Base-by-base conservation (phyloP, 1,140 invertebrate genomes). In the Bombus consobrinus region DNA sequence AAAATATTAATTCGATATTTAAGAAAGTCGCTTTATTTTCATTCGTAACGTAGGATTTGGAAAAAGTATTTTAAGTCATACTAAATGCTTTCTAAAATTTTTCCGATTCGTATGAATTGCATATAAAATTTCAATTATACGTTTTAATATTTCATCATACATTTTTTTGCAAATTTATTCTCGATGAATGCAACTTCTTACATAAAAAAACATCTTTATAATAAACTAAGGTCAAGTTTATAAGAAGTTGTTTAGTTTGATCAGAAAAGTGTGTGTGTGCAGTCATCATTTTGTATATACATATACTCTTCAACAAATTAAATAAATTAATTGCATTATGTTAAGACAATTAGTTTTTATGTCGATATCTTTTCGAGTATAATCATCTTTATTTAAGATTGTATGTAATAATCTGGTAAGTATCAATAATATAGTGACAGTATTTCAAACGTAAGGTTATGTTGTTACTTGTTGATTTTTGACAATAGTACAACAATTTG, bases 391-490 rank as follows among this genome's bases (percentile, higher is more conserved):
- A 28, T 18, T 37, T 37, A 39, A 37, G 1, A 79, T 79, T 64
- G 25, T 9, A 47, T 34, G 37, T 47, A 84, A 41, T 25, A 79
- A 66, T 43, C 43, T 43, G 47, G 74, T 84, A 71, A 59, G 75
- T 53, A 15, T 78, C 37, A 59, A n/a, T n/a, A 22, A 22, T 64
- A 13, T 13, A 72, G n/a, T 72, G 62, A 72, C 41, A 84, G 32
- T 37, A 37, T 39, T 53, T 77, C 3, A 34, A 34, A 32, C 28
- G 22, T 79, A 72, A 84, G 83, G 83, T 84, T 84, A 84, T 80
- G 83, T 84, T 84, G 9, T 79, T 84, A 64, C 68, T 84, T 80
- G 76, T 84, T 84, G 75, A 80, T 79, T 69, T 84, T 80, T 62
- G 53, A 64, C 25, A 78, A 72, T 47, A 59, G 28, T 62, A 25